Base-by-base conservation (phyloP, 2,888 invertebrate species). In the Alsophila aescularia region DNA sequence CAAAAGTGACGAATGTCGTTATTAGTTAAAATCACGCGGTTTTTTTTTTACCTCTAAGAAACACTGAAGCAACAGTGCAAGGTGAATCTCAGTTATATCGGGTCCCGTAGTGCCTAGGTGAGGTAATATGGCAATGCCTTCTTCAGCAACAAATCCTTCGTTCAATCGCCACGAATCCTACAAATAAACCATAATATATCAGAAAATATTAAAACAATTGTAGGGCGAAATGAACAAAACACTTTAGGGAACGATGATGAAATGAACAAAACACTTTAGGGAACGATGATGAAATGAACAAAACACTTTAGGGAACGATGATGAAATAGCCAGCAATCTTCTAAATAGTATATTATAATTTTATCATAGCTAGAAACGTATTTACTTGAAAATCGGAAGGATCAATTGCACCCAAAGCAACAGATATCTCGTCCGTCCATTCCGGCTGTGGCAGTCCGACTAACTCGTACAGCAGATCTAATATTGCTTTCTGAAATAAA, bases 61-160 rank as follows among this genome's bases (percentile, higher is more conserved):
- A 77, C 97, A 96, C 77, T 97, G 96, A 48, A 99, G 93, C 70
- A 99, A 87, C 42, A 98, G 91, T 5, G 98, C 95, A 76, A 96
- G 93, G 91, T 98, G 98, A 81, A 98, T 96, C 83, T 98, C 97
- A 58, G 96, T 95, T 64, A 98, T 94, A 86, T 98, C 98, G 10
- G 98, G 96, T 58, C 98, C 96, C 59, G 93, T 95, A 65, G 95
- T 95, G 44, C 97, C 95, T 59, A 98, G 92, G 79, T 97, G 96
- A 60, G 98, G 98, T 81, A 99, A 87, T 69, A 98, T 94, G 49
- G 94, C 94, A 54, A 94, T 94, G 40, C 98, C 98, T 90, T 99
- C 99, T 52, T 96, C 96, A 10, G 96, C 97, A n/a, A 99, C 96
- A 81, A 99, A 99, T 29, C 98, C 98, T 81, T 98, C 98, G 69